Evolutionary conservation across 1,140 invertebrate genomes (phyloP).

Genomic region (Papilio aristodemus): DNA sequence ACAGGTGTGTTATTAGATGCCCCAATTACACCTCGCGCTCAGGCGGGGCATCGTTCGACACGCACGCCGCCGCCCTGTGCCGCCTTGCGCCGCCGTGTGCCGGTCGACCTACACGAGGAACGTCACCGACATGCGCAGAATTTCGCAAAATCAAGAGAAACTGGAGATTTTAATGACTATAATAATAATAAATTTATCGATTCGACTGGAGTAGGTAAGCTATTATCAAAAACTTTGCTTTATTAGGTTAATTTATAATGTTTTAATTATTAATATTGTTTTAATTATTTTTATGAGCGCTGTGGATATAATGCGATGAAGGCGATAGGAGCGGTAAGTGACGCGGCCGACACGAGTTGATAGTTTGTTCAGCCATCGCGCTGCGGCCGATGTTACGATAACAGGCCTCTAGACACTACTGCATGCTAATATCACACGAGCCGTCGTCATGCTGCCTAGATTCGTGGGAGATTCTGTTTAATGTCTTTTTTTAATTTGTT

Average conservation of each 20-base stretch:
- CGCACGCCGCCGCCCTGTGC: background rate
- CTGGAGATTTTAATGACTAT: too few relatives aligned
- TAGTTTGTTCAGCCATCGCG: background rate
- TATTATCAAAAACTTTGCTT: too few relatives aligned
- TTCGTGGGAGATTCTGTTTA: background rate
- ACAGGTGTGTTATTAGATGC: conserved; percentile 15
- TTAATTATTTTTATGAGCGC: background rate
- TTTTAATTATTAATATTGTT: background rate
- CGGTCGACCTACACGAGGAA: too few relatives aligned
- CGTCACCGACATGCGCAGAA: background rate
- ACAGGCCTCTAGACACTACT: background rate
- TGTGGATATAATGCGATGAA: too few relatives aligned
- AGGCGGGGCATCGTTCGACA: conserved; percentile 2
- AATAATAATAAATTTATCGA: too few relatives aligned
- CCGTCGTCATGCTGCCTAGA: background rate
- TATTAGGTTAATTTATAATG: background rate
- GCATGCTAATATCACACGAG: background rate
- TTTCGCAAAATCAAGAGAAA: too few relatives aligned
- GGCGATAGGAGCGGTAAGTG: background rate
- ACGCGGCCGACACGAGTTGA: background rate
- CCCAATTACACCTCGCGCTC: background rate
- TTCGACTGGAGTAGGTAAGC: too few relatives aligned
- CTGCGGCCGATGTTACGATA: background rate
- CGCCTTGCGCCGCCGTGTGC: too few relatives aligned
- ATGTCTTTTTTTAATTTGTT: background rate